These are phyloP conservation scores for Lampropteryx suffumata DNA, from an alignment of 2,888 invertebrate genomes.

Conservation along the genomic window DNA sequence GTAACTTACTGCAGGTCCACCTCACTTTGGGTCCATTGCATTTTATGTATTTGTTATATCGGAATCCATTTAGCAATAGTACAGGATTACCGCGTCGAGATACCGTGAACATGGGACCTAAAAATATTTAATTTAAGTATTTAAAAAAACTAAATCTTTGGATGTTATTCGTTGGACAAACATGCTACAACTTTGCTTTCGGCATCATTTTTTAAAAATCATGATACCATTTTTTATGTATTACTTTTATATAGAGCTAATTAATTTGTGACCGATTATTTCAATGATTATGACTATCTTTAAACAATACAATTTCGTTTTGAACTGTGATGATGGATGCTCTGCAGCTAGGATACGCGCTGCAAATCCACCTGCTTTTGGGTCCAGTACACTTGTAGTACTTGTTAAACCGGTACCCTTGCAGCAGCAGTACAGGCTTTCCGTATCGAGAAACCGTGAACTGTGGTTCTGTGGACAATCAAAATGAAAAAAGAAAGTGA, in stretches of 20 bases:
- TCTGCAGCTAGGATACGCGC: slow-evolving; percentile 37
- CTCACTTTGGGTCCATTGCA: slow-evolving; percentile 23
- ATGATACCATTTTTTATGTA: too few relatives aligned
- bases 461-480: not conserved
- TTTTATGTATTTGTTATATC: slow-evolving; percentile 35
- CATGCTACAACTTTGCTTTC: too few relatives aligned
- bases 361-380: slow-evolving; percentile 36
- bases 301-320: slow-evolving; percentile 37
- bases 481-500: too few relatives aligned
- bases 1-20: slow-evolving; percentile 16
- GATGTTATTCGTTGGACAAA: too few relatives aligned
- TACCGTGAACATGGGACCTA: slow-evolving; percentile 26
- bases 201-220: too few relatives aligned
- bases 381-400: slow-evolving; percentile 37
- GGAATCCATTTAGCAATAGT: slow-evolving; percentile 38
- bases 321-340: slow-evolving; percentile 44
- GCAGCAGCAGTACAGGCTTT: slow-evolving; percentile 43
- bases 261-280: too few relatives aligned
- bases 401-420: slow-evolving; percentile 44
- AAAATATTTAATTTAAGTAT: not conserved
- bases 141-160: too few relatives aligned
- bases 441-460: slow-evolving; percentile 35
- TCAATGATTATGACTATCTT: slow-evolving; percentile 30
- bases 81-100: slow-evolving; percentile 55
- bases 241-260: too few relatives aligned